Conservation (phyloP, 2,797 vertebrate species). For the Hippocampus kuda region DNA sequence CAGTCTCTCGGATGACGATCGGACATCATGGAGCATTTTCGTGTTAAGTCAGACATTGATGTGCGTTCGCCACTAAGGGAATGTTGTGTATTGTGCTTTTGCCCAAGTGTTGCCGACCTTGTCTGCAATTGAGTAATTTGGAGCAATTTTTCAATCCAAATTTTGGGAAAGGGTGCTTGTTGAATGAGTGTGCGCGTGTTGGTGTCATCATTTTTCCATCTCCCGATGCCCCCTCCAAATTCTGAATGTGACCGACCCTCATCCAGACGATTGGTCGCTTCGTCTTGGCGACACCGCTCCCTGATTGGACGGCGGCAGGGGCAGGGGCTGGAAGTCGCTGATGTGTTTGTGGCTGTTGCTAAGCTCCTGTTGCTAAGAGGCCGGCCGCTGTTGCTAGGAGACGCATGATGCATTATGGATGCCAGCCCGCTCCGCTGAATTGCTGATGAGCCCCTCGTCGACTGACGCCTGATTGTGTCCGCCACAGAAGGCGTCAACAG, state of each 20-base stretch:
- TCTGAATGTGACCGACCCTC: slow-evolving; percentile 3
- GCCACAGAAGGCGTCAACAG: slow-evolving; percentile 1
- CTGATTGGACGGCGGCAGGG: slow-evolving; percentile 49
- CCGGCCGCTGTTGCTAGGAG: slow-evolving; percentile 66
- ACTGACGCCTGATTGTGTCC: no score
- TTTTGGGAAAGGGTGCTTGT: not conserved
- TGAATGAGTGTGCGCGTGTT: not conserved
- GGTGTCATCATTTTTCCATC: not conserved
- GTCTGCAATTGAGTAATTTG: no score
- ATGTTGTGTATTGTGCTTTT: no score
- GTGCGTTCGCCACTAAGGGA: no score
- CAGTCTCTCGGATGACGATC: not conserved
- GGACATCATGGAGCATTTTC: not conserved
- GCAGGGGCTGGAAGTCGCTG: slow-evolving; percentile 16
- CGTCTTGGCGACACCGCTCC: slow-evolving; percentile 15
- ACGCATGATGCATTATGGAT: slow-evolving; percentile 84
- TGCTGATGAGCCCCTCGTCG: slow-evolving; percentile 64
- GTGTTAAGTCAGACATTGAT: not conserved
- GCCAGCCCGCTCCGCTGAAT: slow-evolving; percentile 68
- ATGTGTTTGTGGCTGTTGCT: slow-evolving; percentile 68
- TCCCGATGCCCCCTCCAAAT: slow-evolving; percentile 7
- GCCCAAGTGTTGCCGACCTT: no score
- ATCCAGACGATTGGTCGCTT: slow-evolving; percentile 49
- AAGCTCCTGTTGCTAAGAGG: slow-evolving; percentile 80
- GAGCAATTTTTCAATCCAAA: no score